Evolutionary conservation across 1,140 invertebrate genomes (phyloP).

Genomic region (Brevipalpus yothersi): DNA sequence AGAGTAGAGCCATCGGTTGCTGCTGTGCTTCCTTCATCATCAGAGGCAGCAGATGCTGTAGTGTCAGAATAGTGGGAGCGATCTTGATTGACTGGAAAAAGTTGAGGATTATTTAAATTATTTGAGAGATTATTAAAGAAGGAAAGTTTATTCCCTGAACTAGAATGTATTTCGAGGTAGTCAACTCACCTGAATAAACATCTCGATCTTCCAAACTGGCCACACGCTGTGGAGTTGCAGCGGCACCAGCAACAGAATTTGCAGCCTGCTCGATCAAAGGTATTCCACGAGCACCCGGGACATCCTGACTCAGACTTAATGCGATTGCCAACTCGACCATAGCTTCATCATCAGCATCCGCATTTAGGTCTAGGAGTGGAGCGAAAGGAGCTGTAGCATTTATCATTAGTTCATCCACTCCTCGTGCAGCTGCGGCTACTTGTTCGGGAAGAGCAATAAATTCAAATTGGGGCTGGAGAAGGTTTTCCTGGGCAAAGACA

Average conservation of each 20-base stretch:
- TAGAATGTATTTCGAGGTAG: neutral
- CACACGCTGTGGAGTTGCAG: neutral
- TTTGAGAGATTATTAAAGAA: too few relatives aligned
- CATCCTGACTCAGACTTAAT: conserved; percentile 48
- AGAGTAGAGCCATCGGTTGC: conserved; percentile 74
- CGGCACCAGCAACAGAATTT: neutral
- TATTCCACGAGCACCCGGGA: neutral
- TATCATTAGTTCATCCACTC: conserved; percentile 38
- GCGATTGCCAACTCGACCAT: conserved; percentile 91
- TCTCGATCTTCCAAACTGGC: neutral
- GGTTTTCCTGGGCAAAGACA: neutral
- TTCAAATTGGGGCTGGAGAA: conserved; percentile 9
- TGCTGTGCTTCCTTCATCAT: conserved; percentile 80
- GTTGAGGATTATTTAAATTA: neutral
- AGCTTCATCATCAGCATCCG: conserved; percentile 78
- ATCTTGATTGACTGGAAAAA: conserved; percentile 13
- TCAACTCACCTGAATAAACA: conserved; percentile 4
- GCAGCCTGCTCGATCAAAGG: conserved; percentile 1
- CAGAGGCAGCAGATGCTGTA: conserved; percentile 56
- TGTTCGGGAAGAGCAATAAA: conserved; percentile 21
- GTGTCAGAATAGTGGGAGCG: conserved; percentile 44
- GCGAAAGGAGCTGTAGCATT: conserved; percentile 33
- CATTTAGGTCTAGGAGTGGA: conserved; percentile 55
- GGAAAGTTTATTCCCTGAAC: too few relatives aligned
- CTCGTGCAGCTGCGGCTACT: conserved; percentile 19